Evolutionary conservation across 2,113 vertebrate species (phyloP).

Genomic region (Corapipo altera): DNA sequence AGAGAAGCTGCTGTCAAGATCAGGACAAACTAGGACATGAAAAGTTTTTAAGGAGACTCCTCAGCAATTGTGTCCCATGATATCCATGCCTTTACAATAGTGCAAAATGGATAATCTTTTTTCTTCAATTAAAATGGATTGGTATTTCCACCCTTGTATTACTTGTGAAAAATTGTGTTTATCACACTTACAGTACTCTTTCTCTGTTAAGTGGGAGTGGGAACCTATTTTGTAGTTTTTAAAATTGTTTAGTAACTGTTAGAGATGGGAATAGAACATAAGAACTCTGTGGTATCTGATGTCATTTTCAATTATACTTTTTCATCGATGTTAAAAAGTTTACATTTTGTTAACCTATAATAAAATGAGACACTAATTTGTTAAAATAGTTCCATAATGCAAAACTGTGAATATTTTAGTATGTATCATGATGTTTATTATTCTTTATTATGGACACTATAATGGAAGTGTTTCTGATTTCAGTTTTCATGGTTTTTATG

Average conservation of each 20-base stretch:
- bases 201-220: not conserved
- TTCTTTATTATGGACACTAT: not conserved
- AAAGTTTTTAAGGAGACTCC: not conserved
- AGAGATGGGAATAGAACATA: not conserved
- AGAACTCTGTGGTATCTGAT: not conserved
- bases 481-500: not conserved
- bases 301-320: not conserved
- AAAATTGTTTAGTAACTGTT: not conserved
- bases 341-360: not conserved
- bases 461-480: not conserved
- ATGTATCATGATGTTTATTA: not conserved
- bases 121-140: not conserved
- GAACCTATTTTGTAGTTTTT: not conserved
- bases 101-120: not conserved
- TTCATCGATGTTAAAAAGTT: not conserved
- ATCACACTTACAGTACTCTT: not conserved
- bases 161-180: not conserved
- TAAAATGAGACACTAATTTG: not conserved
- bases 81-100: not conserved
- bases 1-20: not conserved
- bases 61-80: not conserved
- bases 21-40: not conserved
- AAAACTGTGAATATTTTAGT: not conserved
- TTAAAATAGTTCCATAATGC: not conserved
- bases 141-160: not conserved